Percentiles rank a stretch among this genome's conserved stretches.
These are phyloP conservation scores for Prorops nasuta DNA, from an alignment of 1,140 invertebrate species.

Conservation along the genomic window DNA sequence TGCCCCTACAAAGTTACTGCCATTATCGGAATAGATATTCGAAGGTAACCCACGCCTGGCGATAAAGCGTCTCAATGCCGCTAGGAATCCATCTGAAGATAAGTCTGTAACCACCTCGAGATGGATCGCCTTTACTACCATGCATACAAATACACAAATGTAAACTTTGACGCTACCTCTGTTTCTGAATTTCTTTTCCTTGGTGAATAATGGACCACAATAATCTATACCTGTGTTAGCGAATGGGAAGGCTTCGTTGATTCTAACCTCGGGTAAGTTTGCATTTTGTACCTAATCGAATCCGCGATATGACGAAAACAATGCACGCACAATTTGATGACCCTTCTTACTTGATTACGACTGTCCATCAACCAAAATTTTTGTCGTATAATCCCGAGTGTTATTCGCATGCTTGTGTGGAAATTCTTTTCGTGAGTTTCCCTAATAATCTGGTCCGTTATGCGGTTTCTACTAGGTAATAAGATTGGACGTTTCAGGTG, in stretches of 20 bases:
- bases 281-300: background rate
- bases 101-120: slow-evolving; percentile 15
- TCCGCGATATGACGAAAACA: background rate
- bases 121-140: slow-evolving; percentile 5
- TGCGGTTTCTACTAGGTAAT: background rate
- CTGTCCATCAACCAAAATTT: background rate
- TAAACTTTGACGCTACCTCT: background rate
- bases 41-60: slow-evolving; percentile 11
- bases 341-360: background rate
- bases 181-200: background rate
- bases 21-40: slow-evolving; percentile 19
- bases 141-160: background rate
- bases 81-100: slow-evolving; percentile 24
- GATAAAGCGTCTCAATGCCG: slow-evolving; percentile 29
- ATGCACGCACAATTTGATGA: background rate
- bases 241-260: background rate
- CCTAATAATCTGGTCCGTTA: background rate
- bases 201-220: background rate
- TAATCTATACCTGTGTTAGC: background rate
- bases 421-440: background rate
- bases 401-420: background rate
- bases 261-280: background rate
- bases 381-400: background rate
- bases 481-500: background rate
- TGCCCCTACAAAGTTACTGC: slow-evolving; percentile 9